Evolutionary conservation across 2,797 vertebrate species (phyloP), one percentile per base, ranked within the genome.

Genomic region (Onychomys arenicola): DNA sequence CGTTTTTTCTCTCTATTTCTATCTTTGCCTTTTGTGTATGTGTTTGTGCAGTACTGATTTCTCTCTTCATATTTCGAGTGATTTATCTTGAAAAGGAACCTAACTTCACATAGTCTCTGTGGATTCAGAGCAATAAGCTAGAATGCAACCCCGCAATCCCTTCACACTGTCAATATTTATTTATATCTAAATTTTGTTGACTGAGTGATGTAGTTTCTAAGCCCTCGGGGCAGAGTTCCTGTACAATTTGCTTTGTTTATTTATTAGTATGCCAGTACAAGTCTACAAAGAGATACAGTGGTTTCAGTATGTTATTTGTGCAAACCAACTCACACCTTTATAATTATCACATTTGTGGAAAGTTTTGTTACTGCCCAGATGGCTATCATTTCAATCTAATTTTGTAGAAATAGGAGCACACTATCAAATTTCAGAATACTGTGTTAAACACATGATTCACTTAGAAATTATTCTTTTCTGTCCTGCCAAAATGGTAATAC

Each of bases 91-190:
- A 94, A 87, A 95, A 85, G 29, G 19, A 89, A 67, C 7, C 29
- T 25, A 75, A 65, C 76, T 84, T 91, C 43, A 43, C n/a, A 77
- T 32, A 76, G 8, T 61, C 76, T 96, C 92, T 43, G 40, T 65
- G 63, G 90, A 84, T 73, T 71, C 84, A 76, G 34, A 32, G 46
- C 69, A 90, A 88, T 87, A 93, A 90, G 69, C 75, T 82, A 80
- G 77, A 94, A 65, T 87, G 43, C 19, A 65, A 32, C 32, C 2
- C 59, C 27, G 67, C 23, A 59, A 93, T 77, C 34, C 29, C 59
- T 94, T 65, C 77, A 19, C 55, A 61, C 57, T 95, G 76, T 89
- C 92, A 90, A 85, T 95, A 93, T 96, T 95, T 97, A 94, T 94
- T 87, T 94, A 85, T 73, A 55, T 90, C 71, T 94, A 82, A 83